Conservation (phyloP, 2,888 invertebrate genomes). For the Trissoscelio sp. region DNA sequence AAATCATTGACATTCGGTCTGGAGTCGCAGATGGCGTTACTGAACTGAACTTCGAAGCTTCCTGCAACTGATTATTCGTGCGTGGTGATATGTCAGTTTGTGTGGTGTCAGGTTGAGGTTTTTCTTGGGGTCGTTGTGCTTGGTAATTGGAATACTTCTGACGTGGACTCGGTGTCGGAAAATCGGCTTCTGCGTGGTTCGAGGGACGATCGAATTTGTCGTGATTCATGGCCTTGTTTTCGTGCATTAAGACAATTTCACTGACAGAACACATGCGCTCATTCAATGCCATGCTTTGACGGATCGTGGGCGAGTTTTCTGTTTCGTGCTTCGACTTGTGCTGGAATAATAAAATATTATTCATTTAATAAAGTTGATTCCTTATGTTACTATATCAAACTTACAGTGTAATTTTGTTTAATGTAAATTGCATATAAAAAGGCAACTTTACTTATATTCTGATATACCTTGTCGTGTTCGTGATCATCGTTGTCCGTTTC, state of each 20-base stretch:
- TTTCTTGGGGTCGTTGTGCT: constrained; percentile 59
- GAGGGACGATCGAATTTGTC: constrained; percentile 48
- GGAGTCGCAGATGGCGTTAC: constrained; percentile 74
- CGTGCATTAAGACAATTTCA: constrained; percentile 81
- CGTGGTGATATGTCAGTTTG: constrained; percentile 39
- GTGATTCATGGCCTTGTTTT: constrained; percentile 75
- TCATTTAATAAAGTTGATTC: too few species aligned
- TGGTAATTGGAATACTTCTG: constrained; percentile 60
- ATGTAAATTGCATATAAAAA: too few species aligned
- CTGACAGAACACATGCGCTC: constrained; percentile 81
- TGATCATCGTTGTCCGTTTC: constrained; percentile 80
- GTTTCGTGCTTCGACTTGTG: constrained; percentile 76
- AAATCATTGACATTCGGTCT: constrained; percentile 80
- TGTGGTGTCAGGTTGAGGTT: neutral
- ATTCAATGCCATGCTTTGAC: constrained; percentile 81
- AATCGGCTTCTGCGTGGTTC: constrained; percentile 32
- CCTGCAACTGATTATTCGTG: constrained; percentile 47
- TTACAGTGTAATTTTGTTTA: too few species aligned
- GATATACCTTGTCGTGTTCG: constrained; percentile 78
- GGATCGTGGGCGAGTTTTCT: constrained; percentile 74
- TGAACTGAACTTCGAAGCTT: constrained; percentile 50
- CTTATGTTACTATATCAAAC: too few species aligned
- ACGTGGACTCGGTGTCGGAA: constrained; percentile 25
- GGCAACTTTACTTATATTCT: neutral
- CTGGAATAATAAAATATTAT: constrained; percentile 68